Conservation (phyloP, 2,888 invertebrate genomes). For the Sarcophaga rosellei region DNA sequence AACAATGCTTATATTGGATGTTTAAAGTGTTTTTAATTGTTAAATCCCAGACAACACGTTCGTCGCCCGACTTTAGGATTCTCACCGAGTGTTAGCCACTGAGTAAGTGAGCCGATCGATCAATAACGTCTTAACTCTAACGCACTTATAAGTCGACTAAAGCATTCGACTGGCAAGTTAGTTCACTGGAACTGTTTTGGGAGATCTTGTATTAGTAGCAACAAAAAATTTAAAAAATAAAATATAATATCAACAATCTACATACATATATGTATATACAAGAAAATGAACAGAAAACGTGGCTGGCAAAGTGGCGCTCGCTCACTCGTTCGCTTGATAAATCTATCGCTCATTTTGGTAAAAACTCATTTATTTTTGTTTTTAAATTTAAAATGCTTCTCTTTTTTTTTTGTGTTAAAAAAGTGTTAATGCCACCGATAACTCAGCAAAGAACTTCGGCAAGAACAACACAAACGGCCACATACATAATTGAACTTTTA, state of each 20-base stretch:
- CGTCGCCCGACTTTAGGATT: conserved; percentile 31
- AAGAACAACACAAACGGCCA: neutral
- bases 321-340: conserved; percentile 13
- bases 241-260: neutral
- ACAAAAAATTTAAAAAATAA: conserved; percentile 44
- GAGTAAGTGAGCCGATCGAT: conserved; percentile 43
- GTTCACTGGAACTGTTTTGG: conserved; percentile 52
- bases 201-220: conserved; percentile 57
- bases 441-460: neutral
- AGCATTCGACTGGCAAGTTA: conserved; percentile 41
- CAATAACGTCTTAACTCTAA: conserved; percentile 61
- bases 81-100: conserved; percentile 38
- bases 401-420: conserved; percentile 7
- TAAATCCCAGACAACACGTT: conserved; percentile 24
- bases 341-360: conserved; percentile 25
- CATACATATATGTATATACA: neutral
- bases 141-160: conserved; percentile 66
- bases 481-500: neutral
- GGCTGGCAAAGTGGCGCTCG: conserved; percentile 14
- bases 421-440: conserved; percentile 7
- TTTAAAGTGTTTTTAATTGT: neutral
- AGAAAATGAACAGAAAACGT: conserved; percentile 19
- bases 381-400: neutral
- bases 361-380: conserved; percentile 16
- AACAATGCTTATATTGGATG: neutral